A percentile compares a stretch with the other conserved stretches of the same genome.
phyloP scores from a whole-genome alignment of 2,797 vertebrate genomes.

The Notamacropus eugenii region DNA sequence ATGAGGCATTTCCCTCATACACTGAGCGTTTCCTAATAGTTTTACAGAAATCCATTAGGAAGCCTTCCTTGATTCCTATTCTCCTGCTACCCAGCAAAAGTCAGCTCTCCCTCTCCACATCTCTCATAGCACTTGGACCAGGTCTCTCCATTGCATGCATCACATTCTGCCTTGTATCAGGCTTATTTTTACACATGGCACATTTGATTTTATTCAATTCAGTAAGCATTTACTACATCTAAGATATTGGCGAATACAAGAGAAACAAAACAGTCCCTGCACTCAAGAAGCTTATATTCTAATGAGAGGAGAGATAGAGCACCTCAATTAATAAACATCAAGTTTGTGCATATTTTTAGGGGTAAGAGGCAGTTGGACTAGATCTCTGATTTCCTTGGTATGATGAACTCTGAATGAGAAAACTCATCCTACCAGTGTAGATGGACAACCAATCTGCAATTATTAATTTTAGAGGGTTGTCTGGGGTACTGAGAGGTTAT shows the following conservation, averaged over 20 bases:
- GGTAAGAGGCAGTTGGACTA: neutral
- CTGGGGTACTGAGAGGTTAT: neutral
- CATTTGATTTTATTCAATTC: neutral
- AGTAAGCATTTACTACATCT: neutral
- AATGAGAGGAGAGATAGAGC: neutral
- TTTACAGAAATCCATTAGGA: neutral
- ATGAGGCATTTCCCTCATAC: conserved; percentile 1
- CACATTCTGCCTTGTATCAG: neutral
- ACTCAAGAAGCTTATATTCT: neutral
- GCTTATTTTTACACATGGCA: neutral
- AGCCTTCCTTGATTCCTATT: neutral
- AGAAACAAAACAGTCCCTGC: neutral
- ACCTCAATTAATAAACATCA: neutral
- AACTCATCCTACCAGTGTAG: neutral
- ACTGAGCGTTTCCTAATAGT: neutral
- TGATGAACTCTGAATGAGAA: neutral
- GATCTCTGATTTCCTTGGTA: neutral
- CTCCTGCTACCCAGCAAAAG: neutral
- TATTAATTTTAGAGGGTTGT: neutral
- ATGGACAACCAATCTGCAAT: neutral
- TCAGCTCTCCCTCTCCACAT: neutral
- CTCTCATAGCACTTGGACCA: neutral
- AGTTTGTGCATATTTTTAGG: neutral
- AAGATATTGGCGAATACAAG: neutral
- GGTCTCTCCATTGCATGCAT: neutral